Evolutionary conservation across 2,113 vertebrate species (phyloP).

Genomic region (Stictonetta naevosa): DNA sequence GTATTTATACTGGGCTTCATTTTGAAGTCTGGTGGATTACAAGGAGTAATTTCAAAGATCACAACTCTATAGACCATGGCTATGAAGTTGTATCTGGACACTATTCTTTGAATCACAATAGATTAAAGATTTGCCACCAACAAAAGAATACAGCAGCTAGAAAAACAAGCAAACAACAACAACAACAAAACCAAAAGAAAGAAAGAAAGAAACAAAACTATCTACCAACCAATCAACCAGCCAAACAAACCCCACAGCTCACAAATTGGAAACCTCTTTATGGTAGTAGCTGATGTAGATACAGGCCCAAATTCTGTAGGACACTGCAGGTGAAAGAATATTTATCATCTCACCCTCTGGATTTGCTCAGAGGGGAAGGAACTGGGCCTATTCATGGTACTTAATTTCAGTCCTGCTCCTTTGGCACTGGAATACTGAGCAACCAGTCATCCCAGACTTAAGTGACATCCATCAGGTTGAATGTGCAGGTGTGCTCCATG

Average conservation of each 20-base stretch:
- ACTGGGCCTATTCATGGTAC: not conserved
- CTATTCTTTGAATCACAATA: not conserved
- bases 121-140: not conserved
- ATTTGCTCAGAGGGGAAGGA: not conserved
- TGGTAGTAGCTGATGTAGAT: not conserved
- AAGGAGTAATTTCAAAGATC: not conserved
- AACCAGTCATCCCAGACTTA: not conserved
- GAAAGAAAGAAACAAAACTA: not conserved
- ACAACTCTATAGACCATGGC: not conserved
- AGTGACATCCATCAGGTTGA: not conserved
- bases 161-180: not conserved
- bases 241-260: not conserved
- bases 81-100: not conserved
- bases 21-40: not conserved
- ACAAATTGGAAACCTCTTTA: not conserved
- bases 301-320: not conserved
- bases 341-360: not conserved
- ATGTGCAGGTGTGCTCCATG: not conserved
- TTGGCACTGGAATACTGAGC: not conserved
- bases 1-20: not conserved
- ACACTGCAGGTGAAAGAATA: not conserved
- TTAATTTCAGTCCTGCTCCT: not conserved
- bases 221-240: not conserved
- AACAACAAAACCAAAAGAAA: too few species aligned
- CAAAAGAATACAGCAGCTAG: not conserved